Conservation (phyloP, 2,113 vertebrate genomes). For the human region DNA sequence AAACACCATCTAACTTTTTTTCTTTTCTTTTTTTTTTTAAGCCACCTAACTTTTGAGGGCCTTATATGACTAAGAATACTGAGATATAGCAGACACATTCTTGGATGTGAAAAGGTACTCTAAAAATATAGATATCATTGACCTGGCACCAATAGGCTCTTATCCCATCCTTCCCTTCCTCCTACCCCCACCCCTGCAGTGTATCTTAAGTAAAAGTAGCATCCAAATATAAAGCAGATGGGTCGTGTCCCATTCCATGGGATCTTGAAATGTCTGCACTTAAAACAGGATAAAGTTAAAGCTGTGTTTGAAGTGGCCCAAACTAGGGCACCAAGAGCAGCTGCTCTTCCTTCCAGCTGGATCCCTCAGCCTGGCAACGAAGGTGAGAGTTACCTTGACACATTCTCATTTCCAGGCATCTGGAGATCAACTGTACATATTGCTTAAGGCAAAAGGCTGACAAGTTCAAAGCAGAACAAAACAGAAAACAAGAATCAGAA, state of each 20-base stretch:
- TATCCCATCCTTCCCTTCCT: not conserved
- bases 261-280: constrained; percentile 74
- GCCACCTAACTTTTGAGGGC: not conserved
- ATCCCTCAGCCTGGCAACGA: not conserved
- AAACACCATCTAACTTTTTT: not conserved
- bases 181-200: not conserved
- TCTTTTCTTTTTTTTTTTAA: not conserved
- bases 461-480: not conserved
- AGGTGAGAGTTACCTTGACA: constrained; percentile 45
- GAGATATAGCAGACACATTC: constrained; percentile 41
- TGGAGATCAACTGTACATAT: not conserved
- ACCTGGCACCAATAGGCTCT: constrained; percentile 43
- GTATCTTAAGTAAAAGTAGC: constrained; percentile 64
- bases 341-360: constrained; percentile 66
- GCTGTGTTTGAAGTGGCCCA: constrained; percentile 65
- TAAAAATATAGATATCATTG: constrained; percentile 69
- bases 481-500: not conserved
- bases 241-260: constrained; percentile 70
- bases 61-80: not conserved
- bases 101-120: constrained; percentile 60
- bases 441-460: not conserved
- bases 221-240: constrained; percentile 75
- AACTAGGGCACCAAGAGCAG: constrained; percentile 67
- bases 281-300: constrained; percentile 65
- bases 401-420: constrained; percentile 6